phyloP scores from a whole-genome alignment of 23 tunicate species.

The Trididemnum clinides region DNA sequence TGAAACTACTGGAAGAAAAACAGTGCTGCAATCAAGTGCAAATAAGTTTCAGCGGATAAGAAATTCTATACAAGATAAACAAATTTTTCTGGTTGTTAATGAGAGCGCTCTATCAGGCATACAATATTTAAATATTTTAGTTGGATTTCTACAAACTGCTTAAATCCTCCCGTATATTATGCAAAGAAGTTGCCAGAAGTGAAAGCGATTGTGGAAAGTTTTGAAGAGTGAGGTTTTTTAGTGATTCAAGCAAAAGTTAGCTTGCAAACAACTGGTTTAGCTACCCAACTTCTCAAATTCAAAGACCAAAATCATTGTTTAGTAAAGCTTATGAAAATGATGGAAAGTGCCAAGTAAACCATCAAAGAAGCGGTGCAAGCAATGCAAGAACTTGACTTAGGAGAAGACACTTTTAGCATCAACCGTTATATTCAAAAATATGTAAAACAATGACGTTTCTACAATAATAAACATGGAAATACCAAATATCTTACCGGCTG shows the following conservation, averaged over 20 bases:
- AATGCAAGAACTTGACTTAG: neutral
- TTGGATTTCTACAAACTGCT: neutral
- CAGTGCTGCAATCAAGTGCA: neutral
- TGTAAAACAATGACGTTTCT: neutral
- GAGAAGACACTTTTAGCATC: neutral
- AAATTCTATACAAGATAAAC: neutral
- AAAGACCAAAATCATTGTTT: neutral
- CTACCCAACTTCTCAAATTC: neutral
- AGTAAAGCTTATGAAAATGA: constrained; percentile 10
- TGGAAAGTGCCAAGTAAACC: constrained; percentile 25
- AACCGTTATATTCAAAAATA: neutral
- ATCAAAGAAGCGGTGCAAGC: neutral
- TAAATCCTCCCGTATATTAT: constrained; percentile 9
- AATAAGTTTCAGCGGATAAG: neutral
- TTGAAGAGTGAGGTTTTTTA: neutral
- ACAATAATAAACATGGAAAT: neutral
- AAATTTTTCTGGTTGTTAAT: constrained; percentile 28
- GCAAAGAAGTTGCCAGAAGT: constrained; percentile 7
- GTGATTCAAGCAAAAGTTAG: neutral
- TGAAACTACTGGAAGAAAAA: neutral
- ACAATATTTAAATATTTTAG: constrained; percentile 6
- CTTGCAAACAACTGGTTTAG: neutral
- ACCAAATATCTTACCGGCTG: neutral
- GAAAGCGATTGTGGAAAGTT: neutral
- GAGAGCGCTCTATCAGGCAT: constrained; percentile 6